phyloP scores from a whole-genome alignment of 1,140 invertebrate species.

The Papilio polyxenes region DNA sequence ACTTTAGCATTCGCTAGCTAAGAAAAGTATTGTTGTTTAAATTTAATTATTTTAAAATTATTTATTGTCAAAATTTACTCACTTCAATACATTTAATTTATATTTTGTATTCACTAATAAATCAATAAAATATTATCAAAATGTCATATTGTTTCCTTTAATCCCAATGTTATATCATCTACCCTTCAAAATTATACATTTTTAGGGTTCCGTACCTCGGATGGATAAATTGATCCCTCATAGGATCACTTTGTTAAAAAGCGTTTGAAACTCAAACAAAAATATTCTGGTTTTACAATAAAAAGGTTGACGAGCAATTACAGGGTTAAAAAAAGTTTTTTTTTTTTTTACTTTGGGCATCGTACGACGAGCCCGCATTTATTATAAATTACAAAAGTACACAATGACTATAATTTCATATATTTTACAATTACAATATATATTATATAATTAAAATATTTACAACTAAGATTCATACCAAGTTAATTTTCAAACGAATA shows the following conservation, averaged over 20 bases:
- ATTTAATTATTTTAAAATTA: constrained; percentile 40
- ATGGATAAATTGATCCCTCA: not conserved
- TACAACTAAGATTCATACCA: not conserved
- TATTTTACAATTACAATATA: not conserved
- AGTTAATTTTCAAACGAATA: not conserved
- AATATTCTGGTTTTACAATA: too few species aligned
- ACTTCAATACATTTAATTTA: constrained; percentile 62
- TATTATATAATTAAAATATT: not conserved
- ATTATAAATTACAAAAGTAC: constrained; percentile 12
- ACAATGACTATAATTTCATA: constrained; percentile 1
- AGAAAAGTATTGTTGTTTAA: constrained; percentile 41
- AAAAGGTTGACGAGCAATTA: not conserved
- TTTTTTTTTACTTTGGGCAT: not conserved
- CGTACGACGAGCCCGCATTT: not conserved
- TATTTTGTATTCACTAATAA: constrained; percentile 65
- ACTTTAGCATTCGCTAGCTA: constrained; percentile 43
- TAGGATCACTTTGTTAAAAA: too few species aligned
- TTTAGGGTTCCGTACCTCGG: too few species aligned
- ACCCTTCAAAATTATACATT: not conserved
- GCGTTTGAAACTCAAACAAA: too few species aligned
- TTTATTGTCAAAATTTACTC: constrained; percentile 44
- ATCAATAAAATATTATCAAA: constrained; percentile 30
- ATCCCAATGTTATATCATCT: not conserved
- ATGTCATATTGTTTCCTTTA: not conserved
- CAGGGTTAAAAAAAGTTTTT: not conserved